Conservation (phyloP, 2,888 invertebrate species). For the Trissolcus brochymenae region DNA sequence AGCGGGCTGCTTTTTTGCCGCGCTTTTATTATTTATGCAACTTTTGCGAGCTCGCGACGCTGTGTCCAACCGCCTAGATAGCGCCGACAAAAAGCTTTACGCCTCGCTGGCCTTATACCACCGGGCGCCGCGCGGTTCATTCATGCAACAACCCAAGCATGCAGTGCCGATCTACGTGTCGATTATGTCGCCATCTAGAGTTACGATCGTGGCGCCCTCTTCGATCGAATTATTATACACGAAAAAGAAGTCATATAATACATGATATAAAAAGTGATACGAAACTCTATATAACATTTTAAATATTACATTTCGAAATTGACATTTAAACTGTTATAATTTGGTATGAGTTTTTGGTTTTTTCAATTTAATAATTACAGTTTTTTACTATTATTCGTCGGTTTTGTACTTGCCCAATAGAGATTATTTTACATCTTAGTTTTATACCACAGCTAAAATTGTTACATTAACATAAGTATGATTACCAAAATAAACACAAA, state of each 20-base stretch:
- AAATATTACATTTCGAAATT: too few relatives aligned
- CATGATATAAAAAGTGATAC: too few relatives aligned
- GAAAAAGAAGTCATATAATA: too few relatives aligned
- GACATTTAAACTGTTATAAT: too few relatives aligned
- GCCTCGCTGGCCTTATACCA: slow-evolving; percentile 27
- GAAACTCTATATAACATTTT: too few relatives aligned
- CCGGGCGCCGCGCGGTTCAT: slow-evolving; percentile 26
- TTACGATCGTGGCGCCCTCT: not conserved
- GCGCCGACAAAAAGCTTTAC: slow-evolving; percentile 40
- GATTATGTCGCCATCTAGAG: slow-evolving; percentile 11
- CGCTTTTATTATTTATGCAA: slow-evolving; percentile 49
- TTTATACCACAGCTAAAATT: too few relatives aligned
- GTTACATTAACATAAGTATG: too few relatives aligned
- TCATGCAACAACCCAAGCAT: slow-evolving; percentile 30
- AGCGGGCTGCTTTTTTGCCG: slow-evolving; percentile 36
- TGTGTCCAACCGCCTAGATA: slow-evolving; percentile 21
- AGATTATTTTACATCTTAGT: too few relatives aligned
- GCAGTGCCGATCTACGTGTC: slow-evolving; percentile 12
- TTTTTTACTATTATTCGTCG: too few relatives aligned
- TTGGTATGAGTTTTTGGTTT: too few relatives aligned
- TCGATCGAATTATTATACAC: not conserved
- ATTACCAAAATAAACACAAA: not conserved
- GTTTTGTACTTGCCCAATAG: too few relatives aligned
- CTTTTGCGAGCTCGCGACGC: slow-evolving; percentile 26
- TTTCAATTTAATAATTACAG: too few relatives aligned